These are phyloP conservation scores for Palloptera scutellata DNA, from an alignment of 2,888 invertebrate species.

Conservation along the genomic window DNA sequence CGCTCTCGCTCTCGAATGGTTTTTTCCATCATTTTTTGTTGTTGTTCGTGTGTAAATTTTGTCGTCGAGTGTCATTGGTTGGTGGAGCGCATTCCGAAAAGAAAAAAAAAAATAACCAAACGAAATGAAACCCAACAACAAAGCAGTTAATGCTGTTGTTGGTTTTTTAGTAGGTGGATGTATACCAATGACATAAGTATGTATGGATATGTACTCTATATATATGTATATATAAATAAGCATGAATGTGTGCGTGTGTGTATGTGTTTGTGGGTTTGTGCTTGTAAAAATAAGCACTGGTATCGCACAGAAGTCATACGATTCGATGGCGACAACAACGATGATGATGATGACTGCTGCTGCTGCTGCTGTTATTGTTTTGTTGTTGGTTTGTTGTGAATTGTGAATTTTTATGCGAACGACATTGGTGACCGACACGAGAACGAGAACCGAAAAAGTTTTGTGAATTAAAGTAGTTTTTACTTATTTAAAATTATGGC, in stretches of 20 bases:
- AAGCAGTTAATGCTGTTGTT: constrained; percentile 43
- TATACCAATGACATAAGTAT: constrained; percentile 18
- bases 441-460: too few species aligned
- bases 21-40: constrained; percentile 31
- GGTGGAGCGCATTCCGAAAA: constrained; percentile 26
- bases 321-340: constrained; percentile 29
- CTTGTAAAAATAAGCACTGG: constrained; percentile 18
- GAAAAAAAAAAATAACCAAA: too few species aligned
- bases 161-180: constrained; percentile 44
- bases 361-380: constrained; percentile 19
- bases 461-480: too few species aligned
- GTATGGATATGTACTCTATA: background rate
- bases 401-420: constrained; percentile 24
- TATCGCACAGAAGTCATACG: constrained; percentile 25
- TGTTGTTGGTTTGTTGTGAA: constrained; percentile 23
- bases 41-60: constrained; percentile 50
- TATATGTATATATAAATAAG: background rate
- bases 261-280: constrained; percentile 26
- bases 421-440: constrained; percentile 18
- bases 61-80: constrained; percentile 64
- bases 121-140: background rate
- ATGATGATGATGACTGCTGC: constrained; percentile 20
- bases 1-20: constrained; percentile 41
- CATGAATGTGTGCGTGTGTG: constrained; percentile 26
- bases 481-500: too few species aligned